Evolutionary conservation across 2,888 invertebrate genomes (phyloP).

Genomic region (Drosophila recens): DNA sequence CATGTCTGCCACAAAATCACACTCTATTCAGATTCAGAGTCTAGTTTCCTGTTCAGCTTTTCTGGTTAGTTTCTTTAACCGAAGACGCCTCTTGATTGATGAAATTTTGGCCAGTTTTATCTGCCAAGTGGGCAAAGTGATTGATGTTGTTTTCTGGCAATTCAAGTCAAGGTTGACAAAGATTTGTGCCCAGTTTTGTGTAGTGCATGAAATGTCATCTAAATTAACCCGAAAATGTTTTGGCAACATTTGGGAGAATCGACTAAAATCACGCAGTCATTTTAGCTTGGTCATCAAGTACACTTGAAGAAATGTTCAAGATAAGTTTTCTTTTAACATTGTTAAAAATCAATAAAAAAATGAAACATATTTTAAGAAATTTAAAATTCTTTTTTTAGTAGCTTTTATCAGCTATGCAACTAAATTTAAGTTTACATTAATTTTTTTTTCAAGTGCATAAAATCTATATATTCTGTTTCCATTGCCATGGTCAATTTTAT

Average conservation of each 20-base stretch:
- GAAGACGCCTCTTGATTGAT: conserved; percentile 57
- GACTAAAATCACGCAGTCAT: conserved; percentile 6
- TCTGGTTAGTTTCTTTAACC: conserved; percentile 31
- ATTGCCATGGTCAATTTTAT: conserved; percentile 4
- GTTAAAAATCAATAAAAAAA: neutral
- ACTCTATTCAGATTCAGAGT: conserved; percentile 6
- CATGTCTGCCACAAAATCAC: conserved; percentile 38
- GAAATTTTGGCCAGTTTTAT: conserved; percentile 17
- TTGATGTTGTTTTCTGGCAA: conserved; percentile 57
- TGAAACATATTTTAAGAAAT: neutral
- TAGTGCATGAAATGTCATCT: conserved; percentile 39
- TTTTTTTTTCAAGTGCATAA: neutral
- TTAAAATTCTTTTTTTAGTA: neutral
- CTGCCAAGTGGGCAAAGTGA: conserved; percentile 44
- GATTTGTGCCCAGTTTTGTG: conserved; percentile 38
- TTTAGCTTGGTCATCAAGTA: conserved; percentile 10
- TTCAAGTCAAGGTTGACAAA: conserved; percentile 54
- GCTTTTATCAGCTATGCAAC: neutral
- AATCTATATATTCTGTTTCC: neutral
- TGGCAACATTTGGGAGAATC: neutral
- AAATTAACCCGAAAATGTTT: conserved; percentile 38
- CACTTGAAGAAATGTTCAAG: neutral
- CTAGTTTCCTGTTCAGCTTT: conserved; percentile 29
- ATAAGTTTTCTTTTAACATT: neutral
- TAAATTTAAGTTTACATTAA: neutral